Percentiles rank a stretch among this genome's conserved stretches.
Conservation (phyloP, 2,888 invertebrate genomes). For the Siphlonurus alternatus region DNA sequence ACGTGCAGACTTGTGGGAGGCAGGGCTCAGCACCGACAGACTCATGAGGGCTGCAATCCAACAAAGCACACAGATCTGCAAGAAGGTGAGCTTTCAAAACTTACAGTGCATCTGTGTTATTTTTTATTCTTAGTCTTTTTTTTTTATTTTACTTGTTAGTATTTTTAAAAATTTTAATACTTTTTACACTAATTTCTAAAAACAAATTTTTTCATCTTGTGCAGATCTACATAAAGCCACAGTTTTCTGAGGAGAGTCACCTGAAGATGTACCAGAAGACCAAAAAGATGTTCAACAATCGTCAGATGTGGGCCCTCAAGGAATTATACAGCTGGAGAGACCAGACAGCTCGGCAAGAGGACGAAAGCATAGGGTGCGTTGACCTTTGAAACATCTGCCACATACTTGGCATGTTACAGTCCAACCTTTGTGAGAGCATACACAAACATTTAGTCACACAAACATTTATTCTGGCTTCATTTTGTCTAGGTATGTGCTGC, state of each 20-base stretch:
- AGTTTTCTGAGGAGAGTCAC: constrained; percentile 49
- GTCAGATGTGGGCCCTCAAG: constrained; percentile 67
- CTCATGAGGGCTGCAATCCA: constrained; percentile 52
- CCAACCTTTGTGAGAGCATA: too few relatives aligned
- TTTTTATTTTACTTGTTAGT: constrained; percentile 5
- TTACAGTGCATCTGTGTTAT: not conserved
- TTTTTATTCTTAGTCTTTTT: constrained; percentile 6
- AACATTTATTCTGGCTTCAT: too few relatives aligned
- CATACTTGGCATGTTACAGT: too few relatives aligned
- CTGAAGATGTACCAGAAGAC: constrained; percentile 60
- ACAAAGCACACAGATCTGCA: constrained; percentile 56
- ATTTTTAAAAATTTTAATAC: constrained; percentile 8
- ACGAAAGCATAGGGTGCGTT: constrained; percentile 68
- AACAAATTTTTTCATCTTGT: too few relatives aligned
- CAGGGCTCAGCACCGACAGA: constrained; percentile 43
- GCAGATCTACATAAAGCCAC: constrained; percentile 67
- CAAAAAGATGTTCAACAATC: constrained; percentile 63
- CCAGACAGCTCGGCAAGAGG: constrained; percentile 59
- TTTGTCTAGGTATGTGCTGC: constrained; percentile 85
- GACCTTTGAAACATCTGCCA: not conserved
- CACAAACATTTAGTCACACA: too few relatives aligned
- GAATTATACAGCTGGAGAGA: constrained; percentile 83
- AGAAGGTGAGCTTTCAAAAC: constrained; percentile 29
- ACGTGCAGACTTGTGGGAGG: constrained; percentile 51
- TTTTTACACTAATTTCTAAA: not conserved